phyloP scores from a whole-genome alignment of 92 coral and sea anemone species.

The Diadumene lineata region DNA sequence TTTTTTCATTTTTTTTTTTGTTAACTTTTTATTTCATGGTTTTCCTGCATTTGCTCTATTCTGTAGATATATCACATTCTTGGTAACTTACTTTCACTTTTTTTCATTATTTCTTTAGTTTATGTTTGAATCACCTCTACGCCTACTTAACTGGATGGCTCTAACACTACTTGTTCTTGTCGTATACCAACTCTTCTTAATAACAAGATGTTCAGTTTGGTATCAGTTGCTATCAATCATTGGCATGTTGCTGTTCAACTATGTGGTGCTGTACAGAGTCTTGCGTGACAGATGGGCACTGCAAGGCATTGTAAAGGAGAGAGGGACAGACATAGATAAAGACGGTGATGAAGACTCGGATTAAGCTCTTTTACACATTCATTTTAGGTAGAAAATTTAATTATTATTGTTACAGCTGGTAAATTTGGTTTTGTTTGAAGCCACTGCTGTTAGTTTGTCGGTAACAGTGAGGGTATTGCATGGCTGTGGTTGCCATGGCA shows the following conservation, averaged over 20 bases:
- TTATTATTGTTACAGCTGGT: no score
- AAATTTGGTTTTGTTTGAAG: neutral
- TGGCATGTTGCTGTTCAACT: conserved; percentile 85
- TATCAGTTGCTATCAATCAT: conserved; percentile 89
- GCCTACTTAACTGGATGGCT: conserved; percentile 92
- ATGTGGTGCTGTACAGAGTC: conserved; percentile 85
- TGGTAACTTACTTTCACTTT: neutral
- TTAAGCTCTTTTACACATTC: neutral
- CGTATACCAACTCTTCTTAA: conserved; percentile 85
- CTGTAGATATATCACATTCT: no score
- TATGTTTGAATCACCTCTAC: conserved; percentile 94
- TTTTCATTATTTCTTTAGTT: conserved; percentile 41
- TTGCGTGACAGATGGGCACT: conserved; percentile 98
- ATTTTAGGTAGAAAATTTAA: neutral
- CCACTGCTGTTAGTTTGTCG: neutral
- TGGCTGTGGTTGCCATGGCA: no score
- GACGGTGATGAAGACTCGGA: conserved; percentile 14
- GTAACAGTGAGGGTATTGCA: no score
- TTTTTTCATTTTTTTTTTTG: no score
- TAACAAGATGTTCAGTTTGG: conserved; percentile 83
- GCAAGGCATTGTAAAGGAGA: conserved; percentile 74
- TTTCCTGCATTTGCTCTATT: neutral
- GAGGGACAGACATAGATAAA: conserved; percentile 29
- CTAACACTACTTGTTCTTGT: conserved; percentile 71
- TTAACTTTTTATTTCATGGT: no score